Conservation (phyloP, 30 jellyfish, hydroid and myxozoan species). For the Sanderia malayensis region DNA sequence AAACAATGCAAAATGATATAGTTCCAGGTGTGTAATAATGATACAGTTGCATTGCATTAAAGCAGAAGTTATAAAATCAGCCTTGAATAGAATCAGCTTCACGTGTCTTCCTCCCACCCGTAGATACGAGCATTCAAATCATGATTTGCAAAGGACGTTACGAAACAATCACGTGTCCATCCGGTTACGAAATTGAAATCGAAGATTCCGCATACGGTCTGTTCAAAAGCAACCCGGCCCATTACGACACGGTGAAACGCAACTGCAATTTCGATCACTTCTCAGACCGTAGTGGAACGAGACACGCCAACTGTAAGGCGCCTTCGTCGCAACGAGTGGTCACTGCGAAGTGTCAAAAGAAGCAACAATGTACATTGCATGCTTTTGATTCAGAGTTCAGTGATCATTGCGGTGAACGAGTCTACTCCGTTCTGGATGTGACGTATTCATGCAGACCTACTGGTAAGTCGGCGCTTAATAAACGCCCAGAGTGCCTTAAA, state of each 20-base stretch:
- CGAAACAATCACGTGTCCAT: slow-evolving; percentile 51
- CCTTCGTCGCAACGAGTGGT: slow-evolving; percentile 17
- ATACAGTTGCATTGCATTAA: no score
- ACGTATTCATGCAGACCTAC: no score
- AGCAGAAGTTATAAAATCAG: no score
- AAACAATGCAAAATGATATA: no score
- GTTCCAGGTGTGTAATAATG: no score
- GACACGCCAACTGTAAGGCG: slow-evolving; percentile 19
- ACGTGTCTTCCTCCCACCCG: no score
- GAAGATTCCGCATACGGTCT: slow-evolving; percentile 31
- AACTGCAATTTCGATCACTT: slow-evolving; percentile 7
- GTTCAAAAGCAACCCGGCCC: neutral
- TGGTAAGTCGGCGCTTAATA: no score
- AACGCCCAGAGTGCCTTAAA: no score
- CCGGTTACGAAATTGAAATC: slow-evolving; percentile 19
- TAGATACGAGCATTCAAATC: slow-evolving; percentile 32
- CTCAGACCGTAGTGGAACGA: neutral
- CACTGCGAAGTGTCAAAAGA: slow-evolving; percentile 15
- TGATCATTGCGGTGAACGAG: slow-evolving; percentile 31
- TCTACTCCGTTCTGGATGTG: slow-evolving; percentile 37
- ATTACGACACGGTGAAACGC: slow-evolving; percentile 4
- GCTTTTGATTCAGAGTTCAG: slow-evolving; percentile 37
- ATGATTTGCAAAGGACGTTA: slow-evolving; percentile 55
- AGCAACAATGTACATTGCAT: slow-evolving; percentile 28
- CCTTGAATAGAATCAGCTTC: no score